Conservation (phyloP, 2,888 invertebrate species). For the Drosophila parthenogenetica region DNA sequence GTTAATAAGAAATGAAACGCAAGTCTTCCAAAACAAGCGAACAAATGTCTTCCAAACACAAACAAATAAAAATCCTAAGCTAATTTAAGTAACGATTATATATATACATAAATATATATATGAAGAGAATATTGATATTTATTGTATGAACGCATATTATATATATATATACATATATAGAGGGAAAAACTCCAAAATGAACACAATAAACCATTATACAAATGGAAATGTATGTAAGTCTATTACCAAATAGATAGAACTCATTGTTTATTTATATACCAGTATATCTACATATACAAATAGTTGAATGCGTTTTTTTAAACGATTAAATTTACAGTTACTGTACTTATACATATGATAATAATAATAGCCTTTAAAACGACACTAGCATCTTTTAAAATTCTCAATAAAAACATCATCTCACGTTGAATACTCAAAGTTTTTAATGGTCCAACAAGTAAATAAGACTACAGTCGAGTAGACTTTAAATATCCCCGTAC, state of each 20-base stretch:
- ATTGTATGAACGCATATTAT: conserved; percentile 59
- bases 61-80: conserved; percentile 50
- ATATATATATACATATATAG: conserved; percentile 43
- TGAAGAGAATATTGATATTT: conserved; percentile 64
- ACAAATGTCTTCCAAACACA: conserved; percentile 81
- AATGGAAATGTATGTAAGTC: conserved; percentile 61
- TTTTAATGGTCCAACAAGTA: neutral
- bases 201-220: conserved; percentile 66
- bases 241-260: conserved; percentile 70
- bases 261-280: conserved; percentile 74
- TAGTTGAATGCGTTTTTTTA: conserved; percentile 75
- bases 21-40: conserved; percentile 82
- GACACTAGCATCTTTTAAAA: conserved; percentile 78
- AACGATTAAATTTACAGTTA: conserved; percentile 76
- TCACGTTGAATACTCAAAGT: conserved; percentile 61
- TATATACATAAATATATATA: conserved; percentile 36
- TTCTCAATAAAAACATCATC: conserved; percentile 75
- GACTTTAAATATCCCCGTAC: too few species aligned
- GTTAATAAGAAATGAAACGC: conserved; percentile 74
- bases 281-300: conserved; percentile 58
- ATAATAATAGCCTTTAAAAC: conserved; percentile 67
- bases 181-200: conserved; percentile 34
- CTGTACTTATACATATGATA: conserved; percentile 65
- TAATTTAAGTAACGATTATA: conserved; percentile 59
- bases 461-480: too few species aligned